Base-by-base conservation (phyloP, 2,888 invertebrate species). In the Hirtodrosophila confusa region DNA sequence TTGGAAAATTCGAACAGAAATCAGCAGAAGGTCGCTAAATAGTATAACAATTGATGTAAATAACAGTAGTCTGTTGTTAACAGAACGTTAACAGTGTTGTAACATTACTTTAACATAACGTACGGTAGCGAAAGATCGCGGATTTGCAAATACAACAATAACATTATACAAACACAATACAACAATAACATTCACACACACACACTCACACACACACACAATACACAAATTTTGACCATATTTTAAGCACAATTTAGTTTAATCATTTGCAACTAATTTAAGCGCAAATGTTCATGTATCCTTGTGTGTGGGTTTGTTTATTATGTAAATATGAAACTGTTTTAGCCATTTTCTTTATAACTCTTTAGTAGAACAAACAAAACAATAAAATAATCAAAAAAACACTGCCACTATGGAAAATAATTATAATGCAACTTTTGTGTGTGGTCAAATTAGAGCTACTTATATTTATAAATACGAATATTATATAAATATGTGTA, bases 191-290 rank as follows among this genome's bases (percentile, higher is more conserved):
- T n/a, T n/a, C 17, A 48, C 24, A 62, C 44, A 56, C 9, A 61
- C 31, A 45, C 39, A 44, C 29, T 45, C 4, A 41, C n/a, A 63
- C 4, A 45, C 9, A 37, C 45, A 50, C 23, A 39, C n/a, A 40
- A 17, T 11, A 61, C 23, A 36, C 11, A 47, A 56, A 50, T 56
- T 70, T 53, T 36, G 66, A 77, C 33, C 71, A 66, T 80, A 82
- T 61, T 78, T 78, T 78, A 82, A 78, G 82, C 68, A 57, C 70
- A 60, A 63, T 75, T 85, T 71, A 85, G 82, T 76, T 71, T 68
- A 73, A 87, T 75, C 65, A 82, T 78, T 73, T 68, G 66, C 68
- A 75, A 75, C 70, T 80, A 86, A 74, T 80, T 80, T 80, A 60
- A 70, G 62, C 49, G 37, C 47, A 68, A 60, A 61, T 51, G 40